A percentile compares a stretch with the other conserved stretches of the same genome.
These are phyloP conservation scores for Stenopsyche tienmushanensis DNA, from an alignment of 1,140 invertebrate species.

Conservation along the genomic window DNA sequence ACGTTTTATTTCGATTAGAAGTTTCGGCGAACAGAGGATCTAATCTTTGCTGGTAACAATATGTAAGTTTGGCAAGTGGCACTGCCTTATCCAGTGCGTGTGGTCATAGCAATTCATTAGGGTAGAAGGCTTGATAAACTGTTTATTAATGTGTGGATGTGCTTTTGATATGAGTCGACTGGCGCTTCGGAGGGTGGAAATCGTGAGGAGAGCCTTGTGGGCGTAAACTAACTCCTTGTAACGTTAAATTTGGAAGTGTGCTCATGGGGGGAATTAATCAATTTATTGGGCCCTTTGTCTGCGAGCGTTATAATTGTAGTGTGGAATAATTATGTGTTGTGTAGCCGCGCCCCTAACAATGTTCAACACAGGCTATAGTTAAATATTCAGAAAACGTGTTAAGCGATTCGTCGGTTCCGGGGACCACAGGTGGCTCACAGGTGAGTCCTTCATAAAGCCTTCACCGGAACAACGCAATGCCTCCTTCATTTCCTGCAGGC, in stretches of 20 bases:
- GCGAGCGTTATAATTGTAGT: constrained; percentile 29
- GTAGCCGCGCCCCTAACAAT: not conserved
- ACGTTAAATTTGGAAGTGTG: constrained; percentile 23
- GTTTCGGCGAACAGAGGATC: no score
- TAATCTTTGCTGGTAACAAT: no score
- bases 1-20: not conserved
- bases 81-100: no score
- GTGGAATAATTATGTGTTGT: constrained; percentile 19
- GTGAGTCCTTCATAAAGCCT: no score
- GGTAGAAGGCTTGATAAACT: no score
- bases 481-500: no score
- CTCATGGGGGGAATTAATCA: constrained; percentile 32
- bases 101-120: no score
- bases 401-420: constrained; percentile 8
- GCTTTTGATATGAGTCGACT: not conserved
- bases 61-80: no score
- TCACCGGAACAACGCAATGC: no score
- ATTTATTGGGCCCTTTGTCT: constrained; percentile 30
- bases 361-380: constrained; percentile 9
- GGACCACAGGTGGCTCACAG: not conserved
- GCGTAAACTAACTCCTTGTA: constrained; percentile 17
- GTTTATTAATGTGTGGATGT: not conserved
- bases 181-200: not conserved
- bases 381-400: constrained; percentile 13
- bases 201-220: not conserved